Base-by-base conservation (phyloP, 2,113 vertebrate genomes). In the Periophthalmodon schlosseri region DNA sequence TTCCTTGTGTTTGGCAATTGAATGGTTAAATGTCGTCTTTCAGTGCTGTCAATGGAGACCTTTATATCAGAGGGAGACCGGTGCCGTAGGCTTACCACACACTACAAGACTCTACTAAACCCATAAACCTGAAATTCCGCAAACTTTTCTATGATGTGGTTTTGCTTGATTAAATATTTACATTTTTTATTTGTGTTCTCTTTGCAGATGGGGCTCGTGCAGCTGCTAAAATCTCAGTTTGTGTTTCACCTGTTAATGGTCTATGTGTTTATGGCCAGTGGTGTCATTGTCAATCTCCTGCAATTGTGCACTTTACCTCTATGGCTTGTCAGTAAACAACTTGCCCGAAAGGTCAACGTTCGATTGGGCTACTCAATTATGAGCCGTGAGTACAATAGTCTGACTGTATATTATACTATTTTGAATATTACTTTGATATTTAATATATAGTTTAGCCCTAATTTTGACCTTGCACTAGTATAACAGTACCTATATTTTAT, bases 251-350 rank as follows among this genome's bases (percentile, higher is more conserved):
- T 99, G 50, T 73, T 99, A 86, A 94, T 99, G 89, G 95, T 95
- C 86, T 99, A 97, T 21, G 96, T 99, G 80, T 99, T 99, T 88
- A 93, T 99, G 84, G 93, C 91, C 78, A 98, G 95, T 21, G 98
- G 97, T 74, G 88, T 99, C 57, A 93, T 99, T 9, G 33, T 99
- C 86, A 99, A 99, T 92, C 75, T 95, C 73, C 64, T 98, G 74
- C 98, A 99, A 88, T 79, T 99, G 65, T 93, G 94, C 81, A 97
- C 96, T 0, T 94, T 96, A 68, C 80, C 95, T 2, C 89, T 99
- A 80, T 97, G 98, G 98, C 92, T 94, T 13, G 68, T 98, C 87
- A 94, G 93, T 91, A 97, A 95, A 87, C 95, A 96, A 77, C 94
- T 98, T 28, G 96, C 95, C 83, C 93, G 98, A 71, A 95, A 75